Percentiles rank a stretch among this genome's conserved stretches.
Evolutionary conservation across 1,140 invertebrate genomes (phyloP).

Genomic region (Drosophila willistoni): DNA sequence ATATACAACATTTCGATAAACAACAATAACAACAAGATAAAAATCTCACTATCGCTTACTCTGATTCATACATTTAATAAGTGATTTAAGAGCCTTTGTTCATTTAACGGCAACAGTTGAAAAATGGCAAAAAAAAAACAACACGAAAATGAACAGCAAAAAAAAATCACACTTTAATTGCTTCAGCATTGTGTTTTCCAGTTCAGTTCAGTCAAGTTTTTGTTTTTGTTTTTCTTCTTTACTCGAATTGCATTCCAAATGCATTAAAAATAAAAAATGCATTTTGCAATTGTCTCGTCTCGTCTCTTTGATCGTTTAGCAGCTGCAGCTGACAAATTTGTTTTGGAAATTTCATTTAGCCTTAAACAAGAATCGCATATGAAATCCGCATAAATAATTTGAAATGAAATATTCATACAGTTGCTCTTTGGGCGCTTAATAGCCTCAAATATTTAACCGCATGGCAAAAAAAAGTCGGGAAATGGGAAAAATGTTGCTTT

Average conservation of each 20-base stretch:
- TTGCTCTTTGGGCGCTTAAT: constrained; percentile 32
- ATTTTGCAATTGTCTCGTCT: constrained; percentile 50
- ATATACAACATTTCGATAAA: neutral
- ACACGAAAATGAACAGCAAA: neutral
- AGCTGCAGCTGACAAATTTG: constrained; percentile 60
- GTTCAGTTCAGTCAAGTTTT: constrained; percentile 17
- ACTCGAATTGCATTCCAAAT: constrained; percentile 44
- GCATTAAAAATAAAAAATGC: constrained; percentile 42
- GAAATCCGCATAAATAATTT: constrained; percentile 69
- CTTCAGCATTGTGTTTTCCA: constrained; percentile 54
- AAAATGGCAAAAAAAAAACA: no score
- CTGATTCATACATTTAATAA: constrained; percentile 3
- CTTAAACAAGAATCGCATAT: constrained; percentile 32
- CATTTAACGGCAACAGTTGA: constrained; percentile 19
- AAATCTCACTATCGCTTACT: neutral
- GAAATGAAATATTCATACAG: constrained; percentile 7
- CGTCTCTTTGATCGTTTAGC: constrained; percentile 31
- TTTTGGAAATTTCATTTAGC: constrained; percentile 16
- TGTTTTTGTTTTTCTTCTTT: constrained; percentile 21
- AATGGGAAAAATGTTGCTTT: constrained; percentile 8
- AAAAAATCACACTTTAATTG: constrained; percentile 59
- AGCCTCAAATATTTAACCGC: constrained; percentile 20
- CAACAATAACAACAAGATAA: neutral
- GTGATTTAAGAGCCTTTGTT: constrained; percentile 8
- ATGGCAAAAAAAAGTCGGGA: constrained; percentile 6